Base-by-base conservation (phyloP, 2,888 invertebrate genomes). In the Crematogaster levior region DNA sequence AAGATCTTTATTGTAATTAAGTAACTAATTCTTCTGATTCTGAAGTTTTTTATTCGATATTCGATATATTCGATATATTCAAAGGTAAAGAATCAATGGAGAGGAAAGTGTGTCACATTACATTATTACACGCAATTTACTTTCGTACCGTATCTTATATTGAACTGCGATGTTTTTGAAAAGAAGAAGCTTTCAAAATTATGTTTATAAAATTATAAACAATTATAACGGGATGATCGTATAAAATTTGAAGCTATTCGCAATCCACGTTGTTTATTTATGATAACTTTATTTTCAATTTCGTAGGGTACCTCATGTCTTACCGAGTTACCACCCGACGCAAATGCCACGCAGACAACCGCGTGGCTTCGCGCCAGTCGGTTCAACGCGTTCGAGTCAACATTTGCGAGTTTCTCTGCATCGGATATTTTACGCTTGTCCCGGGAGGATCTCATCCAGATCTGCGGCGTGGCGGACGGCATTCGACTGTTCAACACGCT, bases 381-480 rank as follows among this genome's bases (percentile, higher is more conserved):
- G 85, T 98, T 99, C 95, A 96, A 96, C 0, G 96, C 97, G 72
- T 97, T 97, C 94, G 95, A 97, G 30, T 95, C 96, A 73, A 97
- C 97, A 0, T 98, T 99, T 94, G 96, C 97, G 84, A 97, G 97
- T 93, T 99, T 98, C 95, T 97, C 97, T 51, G 99, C 98, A 24
- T 96, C 98, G 27, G 99, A 99, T 95, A 96, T 99, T 92, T 95
- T 99, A 89, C 96, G 98, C 94, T 95, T 99, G 94, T 97, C 98
- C 0, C 96, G 98, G 61, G 98, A 98, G 86, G 99, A 99, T 95
- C 95, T 99, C 56, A 98, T 99, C 81, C 98, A 99, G 95, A 98
- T 99, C 82, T 99, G 98, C 94, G 99, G 99, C 0, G 95, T 98
- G 84, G 97, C 98, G 51, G 99, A 99, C 94, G 99, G 99, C 5